These are phyloP conservation scores for Spodoptera picta DNA, from an alignment of 2,888 invertebrate species.

Conservation along the genomic window DNA sequence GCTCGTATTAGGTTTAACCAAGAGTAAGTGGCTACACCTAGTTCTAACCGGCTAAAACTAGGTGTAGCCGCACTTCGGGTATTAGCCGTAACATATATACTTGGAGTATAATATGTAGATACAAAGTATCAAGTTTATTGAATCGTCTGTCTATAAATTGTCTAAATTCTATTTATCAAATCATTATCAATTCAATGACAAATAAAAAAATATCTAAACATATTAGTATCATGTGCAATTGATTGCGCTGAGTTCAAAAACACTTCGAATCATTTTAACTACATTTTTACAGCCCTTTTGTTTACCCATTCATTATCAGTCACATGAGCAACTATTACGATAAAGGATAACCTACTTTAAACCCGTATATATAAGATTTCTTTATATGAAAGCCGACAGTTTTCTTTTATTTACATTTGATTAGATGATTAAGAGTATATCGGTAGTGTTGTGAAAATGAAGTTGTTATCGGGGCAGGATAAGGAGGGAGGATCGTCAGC, in stretches of 20 bases:
- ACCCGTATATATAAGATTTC: slow-evolving; percentile 80
- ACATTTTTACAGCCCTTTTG: slow-evolving; percentile 52
- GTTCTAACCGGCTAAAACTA: too few relatives aligned
- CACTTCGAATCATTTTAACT: slow-evolving; percentile 45
- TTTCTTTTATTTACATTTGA: slow-evolving; percentile 60
- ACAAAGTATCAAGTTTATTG: not conserved
- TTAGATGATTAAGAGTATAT: slow-evolving; percentile 46
- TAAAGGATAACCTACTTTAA: slow-evolving; percentile 85
- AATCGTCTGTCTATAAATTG: slow-evolving; percentile 19
- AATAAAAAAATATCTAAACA: slow-evolving; percentile 21
- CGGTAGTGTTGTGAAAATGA: slow-evolving; percentile 66
- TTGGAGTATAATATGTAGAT: too few relatives aligned
- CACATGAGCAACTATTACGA: slow-evolving; percentile 73
- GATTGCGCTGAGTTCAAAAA: slow-evolving; percentile 40
- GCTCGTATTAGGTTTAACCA: too few relatives aligned
- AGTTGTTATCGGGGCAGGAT: slow-evolving; percentile 80
- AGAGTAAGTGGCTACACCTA: too few relatives aligned
- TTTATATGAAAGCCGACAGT: slow-evolving; percentile 66
- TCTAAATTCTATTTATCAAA: slow-evolving; percentile 9
- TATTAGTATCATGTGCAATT: slow-evolving; percentile 40
- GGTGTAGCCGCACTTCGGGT: too few relatives aligned
- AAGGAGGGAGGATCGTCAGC: slow-evolving; percentile 73
- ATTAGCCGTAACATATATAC: too few relatives aligned
- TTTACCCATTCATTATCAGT: slow-evolving; percentile 73
- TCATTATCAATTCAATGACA: slow-evolving; percentile 29